A percentile compares a stretch with the other conserved stretches of the same genome.
phyloP scores from a whole-genome alignment of 2,888 invertebrate species.

The Actias luna region DNA sequence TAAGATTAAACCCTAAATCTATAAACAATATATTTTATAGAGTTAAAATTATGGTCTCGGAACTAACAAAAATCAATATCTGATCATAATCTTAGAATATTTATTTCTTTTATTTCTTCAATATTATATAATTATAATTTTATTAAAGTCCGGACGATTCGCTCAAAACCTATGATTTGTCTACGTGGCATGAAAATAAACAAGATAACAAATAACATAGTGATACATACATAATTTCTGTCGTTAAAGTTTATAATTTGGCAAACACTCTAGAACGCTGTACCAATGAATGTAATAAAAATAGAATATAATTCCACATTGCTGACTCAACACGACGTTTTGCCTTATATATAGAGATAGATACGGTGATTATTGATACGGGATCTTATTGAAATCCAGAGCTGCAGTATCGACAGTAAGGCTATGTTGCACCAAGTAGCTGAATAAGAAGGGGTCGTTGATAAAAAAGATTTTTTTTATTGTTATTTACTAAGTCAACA shows the following conservation, averaged over 20 bases:
- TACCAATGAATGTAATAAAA: slow-evolving; percentile 63
- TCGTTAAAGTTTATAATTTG: slow-evolving; percentile 74
- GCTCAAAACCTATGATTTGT: slow-evolving; percentile 22
- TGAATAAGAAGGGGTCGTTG: too few relatives aligned
- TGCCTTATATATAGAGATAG: slow-evolving; percentile 18
- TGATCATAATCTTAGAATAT: too few relatives aligned
- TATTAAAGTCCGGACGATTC: not conserved
- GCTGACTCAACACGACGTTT: slow-evolving; percentile 57
- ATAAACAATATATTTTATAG: too few relatives aligned
- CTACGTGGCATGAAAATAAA: slow-evolving; percentile 38
- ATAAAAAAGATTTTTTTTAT: too few relatives aligned
- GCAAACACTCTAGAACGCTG: slow-evolving; percentile 63
- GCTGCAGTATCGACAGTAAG: too few relatives aligned
- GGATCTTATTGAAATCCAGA: too few relatives aligned
- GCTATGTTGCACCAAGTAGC: too few relatives aligned
- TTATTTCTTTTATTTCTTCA: not conserved
- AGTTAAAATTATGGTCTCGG: too few relatives aligned
- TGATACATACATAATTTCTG: slow-evolving; percentile 61
- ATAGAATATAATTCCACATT: slow-evolving; percentile 70
- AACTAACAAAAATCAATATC: too few relatives aligned
- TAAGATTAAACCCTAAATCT: too few relatives aligned
- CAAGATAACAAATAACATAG: slow-evolving; percentile 51
- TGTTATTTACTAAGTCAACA: too few relatives aligned
- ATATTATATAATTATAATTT: not conserved
- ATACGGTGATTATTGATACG: too few relatives aligned